Base-by-base conservation (phyloP, 1,140 invertebrate species). In the Ips nitidus region DNA sequence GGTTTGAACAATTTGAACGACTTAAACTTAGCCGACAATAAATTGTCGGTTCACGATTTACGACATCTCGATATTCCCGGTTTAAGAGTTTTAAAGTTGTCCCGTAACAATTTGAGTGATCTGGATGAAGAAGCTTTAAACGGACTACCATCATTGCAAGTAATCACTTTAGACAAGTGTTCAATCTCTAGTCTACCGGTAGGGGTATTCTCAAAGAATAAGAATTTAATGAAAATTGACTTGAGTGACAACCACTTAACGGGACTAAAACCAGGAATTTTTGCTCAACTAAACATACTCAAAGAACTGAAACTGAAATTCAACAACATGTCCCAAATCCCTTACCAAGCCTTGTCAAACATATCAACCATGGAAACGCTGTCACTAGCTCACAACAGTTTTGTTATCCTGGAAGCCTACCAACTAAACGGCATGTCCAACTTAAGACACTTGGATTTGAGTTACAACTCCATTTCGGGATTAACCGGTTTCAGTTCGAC, bases 61-160 rank as follows among this genome's bases (percentile, higher is more conserved):
- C 79, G 86, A 22, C 85, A 86, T 69, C 81, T 94, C 7, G 87
- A 90, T 72, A 87, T 94, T 53, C 87, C 88, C 2, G 89, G 88
- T 41, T 82, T 94, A 69, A 85, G 89, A 65, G 86, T 87, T 0
- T 81, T 96, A 36, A 85, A 87, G 70, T 79, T 92, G 4, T 90
- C 91, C 2, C 82, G 86, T 58, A 95, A 94, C 78, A 92, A 94
- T 79, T 90, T 94, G 75, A 89, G 86, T 36, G 82, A 88, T 52
- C 81, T 92, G 50, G 86, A 87, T 53, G 85, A 86, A 22, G 84
- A 84, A 69, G 87, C 89, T 36, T 86, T 94, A 57, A 86, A 88
- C 53, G 90, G 91, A 42, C 79, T 95, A 67, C 88, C 89, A 1
- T 90, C 89, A 0, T 79, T 95, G 43, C 90, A 92, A 75, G 86